Base-by-base conservation (phyloP, 2,113 vertebrate genomes). In the Heptranchias perlo region DNA sequence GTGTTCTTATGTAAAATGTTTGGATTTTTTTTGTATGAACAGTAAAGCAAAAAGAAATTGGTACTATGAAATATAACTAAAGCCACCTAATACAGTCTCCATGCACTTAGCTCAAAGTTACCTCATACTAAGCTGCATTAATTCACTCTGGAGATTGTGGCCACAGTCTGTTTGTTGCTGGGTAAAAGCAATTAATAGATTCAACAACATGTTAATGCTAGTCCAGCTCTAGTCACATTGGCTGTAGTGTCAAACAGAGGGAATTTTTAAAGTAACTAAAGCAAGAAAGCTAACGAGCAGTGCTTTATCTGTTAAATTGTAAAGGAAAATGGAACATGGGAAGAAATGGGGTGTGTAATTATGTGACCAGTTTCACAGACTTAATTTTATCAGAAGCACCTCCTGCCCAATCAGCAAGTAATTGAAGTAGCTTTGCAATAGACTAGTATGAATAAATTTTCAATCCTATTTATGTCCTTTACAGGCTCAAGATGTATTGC, bases 361-460 rank as follows among this genome's bases (percentile, higher is more conserved):
- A 92, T 92, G 31, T n/a, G 35, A 61, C 58, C 31, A 61, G 61
- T 92, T 92, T 13, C 31, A 58, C 89, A 92, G 52, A 92, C 16
- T 92, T 61, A 58, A 91, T 91, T 54, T 61, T 61, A 92, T 92
- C 14, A 61, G 54, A 61, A 92, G 31, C 3, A 61, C 54, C 52
- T 89, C 31, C 86, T 61, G 52, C 54, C 49, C 28, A 92, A 54
- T 92, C 52, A 61, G 16, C 35, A 87, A 49, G 44, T 54, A 54
- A 92, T 18, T 39, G 11, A 92, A 92, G 31, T 92, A 61, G 54
- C 89, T 92, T 39, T 82, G 76, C 76, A 82, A n/a, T 82, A 82
- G 73, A 76, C 73, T 91, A 91, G 13, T 61, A 61, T 54, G 52
- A 92, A 92, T 92, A 61, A 28, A 92, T 92, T 92, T 92, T 92